Evolutionary conservation across 2,113 vertebrate species (phyloP).

Genomic region (Platichthys stellatus): DNA sequence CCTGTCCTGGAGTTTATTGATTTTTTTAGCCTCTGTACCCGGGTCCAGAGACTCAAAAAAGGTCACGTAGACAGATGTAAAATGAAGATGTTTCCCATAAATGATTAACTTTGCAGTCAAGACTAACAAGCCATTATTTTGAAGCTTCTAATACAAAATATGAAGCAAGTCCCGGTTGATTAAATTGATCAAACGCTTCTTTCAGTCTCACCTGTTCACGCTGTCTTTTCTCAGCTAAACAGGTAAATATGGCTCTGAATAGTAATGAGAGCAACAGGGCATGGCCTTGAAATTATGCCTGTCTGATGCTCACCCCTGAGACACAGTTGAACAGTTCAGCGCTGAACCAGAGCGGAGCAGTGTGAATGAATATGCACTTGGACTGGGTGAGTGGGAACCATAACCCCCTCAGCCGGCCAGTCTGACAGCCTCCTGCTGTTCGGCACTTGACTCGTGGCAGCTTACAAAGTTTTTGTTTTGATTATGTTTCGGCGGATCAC

Average conservation of each 20-base stretch:
- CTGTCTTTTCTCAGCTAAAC: slow-evolving; percentile 48
- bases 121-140: slow-evolving; percentile 2
- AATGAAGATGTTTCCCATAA: not conserved
- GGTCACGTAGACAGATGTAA: not conserved
- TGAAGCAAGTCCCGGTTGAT: slow-evolving; percentile 15
- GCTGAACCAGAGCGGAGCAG: slow-evolving; percentile 64
- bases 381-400: slow-evolving; percentile 65
- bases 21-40: not conserved
- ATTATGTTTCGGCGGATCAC: slow-evolving; percentile 51
- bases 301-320: slow-evolving; percentile 72
- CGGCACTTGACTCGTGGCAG: slow-evolving; percentile 66
- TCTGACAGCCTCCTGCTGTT: slow-evolving; percentile 77
- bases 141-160: slow-evolving; percentile 6
- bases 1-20: not conserved
- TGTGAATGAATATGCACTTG: slow-evolving; percentile 73
- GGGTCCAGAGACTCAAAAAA: not conserved
- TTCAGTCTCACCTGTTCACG: slow-evolving; percentile 18
- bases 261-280: slow-evolving; percentile 69
- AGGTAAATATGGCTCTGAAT: slow-evolving; percentile 70
- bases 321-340: slow-evolving; percentile 76
- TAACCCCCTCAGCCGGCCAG: slow-evolving; percentile 49
- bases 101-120: slow-evolving; percentile 18
- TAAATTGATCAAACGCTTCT: slow-evolving; percentile 33
- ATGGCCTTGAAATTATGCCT: slow-evolving; percentile 73
- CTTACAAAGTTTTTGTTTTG: slow-evolving; percentile 63